Conservation (phyloP, 2,797 vertebrate species). For the Pipistrellus nathusii region DNA sequence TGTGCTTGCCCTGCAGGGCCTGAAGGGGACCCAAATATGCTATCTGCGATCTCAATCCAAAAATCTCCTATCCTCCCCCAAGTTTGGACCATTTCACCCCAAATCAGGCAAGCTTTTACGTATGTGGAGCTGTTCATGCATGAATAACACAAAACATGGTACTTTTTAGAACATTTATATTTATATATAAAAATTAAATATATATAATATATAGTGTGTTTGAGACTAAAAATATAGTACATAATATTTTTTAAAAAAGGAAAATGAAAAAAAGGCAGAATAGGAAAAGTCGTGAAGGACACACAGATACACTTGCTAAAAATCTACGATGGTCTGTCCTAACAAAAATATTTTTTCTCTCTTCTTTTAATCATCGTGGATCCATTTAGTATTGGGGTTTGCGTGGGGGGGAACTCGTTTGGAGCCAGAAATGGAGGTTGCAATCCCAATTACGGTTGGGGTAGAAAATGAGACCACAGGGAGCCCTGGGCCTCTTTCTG, state of each 20-base stretch:
- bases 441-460: conserved; percentile 5
- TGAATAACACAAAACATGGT: conserved; percentile 67
- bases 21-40: not conserved
- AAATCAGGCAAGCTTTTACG: not conserved
- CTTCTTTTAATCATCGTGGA: conserved; percentile 74
- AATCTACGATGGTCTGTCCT: conserved; percentile 81
- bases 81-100: not conserved
- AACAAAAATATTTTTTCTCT: conserved; percentile 76
- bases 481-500: conserved; percentile 1
- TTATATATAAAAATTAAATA: conserved; percentile 91
- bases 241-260: conserved; percentile 88
- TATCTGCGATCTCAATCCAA: not conserved
- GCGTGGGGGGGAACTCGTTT: conserved; percentile 34
- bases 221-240: conserved; percentile 91
- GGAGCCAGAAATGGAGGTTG: conserved; percentile 33
- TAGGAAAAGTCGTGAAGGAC: conserved; percentile 78
- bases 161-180: conserved; percentile 88
- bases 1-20: not conserved
- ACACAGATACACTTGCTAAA: conserved; percentile 83
- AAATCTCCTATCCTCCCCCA: not conserved
- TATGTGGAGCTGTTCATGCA: not conserved
- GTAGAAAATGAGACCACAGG: not conserved
- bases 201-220: conserved; percentile 90
- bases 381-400: conserved; percentile 63
- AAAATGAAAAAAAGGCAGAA: conserved; percentile 81